Evolutionary conservation across 2,113 vertebrate genomes (phyloP), one percentile per base, ranked within the genome.

Genomic region (Ascaphus truei): DNA sequence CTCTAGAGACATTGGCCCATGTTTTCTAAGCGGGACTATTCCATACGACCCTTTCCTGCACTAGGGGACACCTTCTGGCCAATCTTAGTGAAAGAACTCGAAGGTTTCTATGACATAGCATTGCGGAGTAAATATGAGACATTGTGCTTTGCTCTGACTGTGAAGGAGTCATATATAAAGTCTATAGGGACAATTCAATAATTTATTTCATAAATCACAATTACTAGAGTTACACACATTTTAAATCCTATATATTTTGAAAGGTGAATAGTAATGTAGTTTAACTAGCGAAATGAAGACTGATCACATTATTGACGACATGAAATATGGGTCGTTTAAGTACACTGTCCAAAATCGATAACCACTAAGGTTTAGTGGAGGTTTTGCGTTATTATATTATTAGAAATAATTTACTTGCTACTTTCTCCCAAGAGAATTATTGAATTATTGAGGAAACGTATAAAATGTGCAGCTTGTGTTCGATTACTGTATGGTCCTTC

Each of bases 371-470:
- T 57, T 56, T 31, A 53, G 3, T 23, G 25, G 15, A 12, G 52
- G 4, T 1, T 0, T 13, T 66, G 56, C 57, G 34, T 52, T 51
- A 22, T 20, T 50, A 10, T 30, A 18, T 29, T 68, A 18, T 75
- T 52, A 26, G 25, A 60, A 36, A 39, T 73, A 23, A 56, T 16
- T 73, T 73, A 47, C 15, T 10, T 61, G 25, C 26, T 61, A 26
- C 16, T 30, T 11, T 47, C 16, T 2, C 23, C 26, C 23, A 20
- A 45, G 45, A 25, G 30, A 62, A 62, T 16, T 37, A 34, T 9
- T 34, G 43, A 29, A 34, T 34, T 23, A 63, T 30, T 33, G n/a
- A n/a, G n/a, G n/a, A 23, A 26, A 50, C 23, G 26, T 26, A 20
- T 30, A 48, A 51, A 16, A 29, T n/a, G 15, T 26, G 26, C 18